Evolutionary conservation across 2,797 vertebrate genomes (phyloP), one percentile per base, ranked within the genome.

Genomic region (Echeneis naucrates): DNA sequence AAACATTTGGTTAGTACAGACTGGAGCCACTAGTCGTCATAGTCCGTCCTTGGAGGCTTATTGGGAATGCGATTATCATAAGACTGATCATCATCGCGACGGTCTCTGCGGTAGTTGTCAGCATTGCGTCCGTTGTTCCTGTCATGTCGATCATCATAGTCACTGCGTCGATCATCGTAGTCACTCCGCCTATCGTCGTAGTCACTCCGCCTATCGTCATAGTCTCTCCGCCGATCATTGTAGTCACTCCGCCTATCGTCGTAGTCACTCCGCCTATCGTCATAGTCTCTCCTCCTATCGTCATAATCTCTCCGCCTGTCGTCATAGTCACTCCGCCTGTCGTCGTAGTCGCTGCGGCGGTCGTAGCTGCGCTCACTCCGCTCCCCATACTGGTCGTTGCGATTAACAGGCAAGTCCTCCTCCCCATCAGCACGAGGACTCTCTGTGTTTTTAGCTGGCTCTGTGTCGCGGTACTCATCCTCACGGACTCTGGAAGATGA

Each of bases 21-120:
- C 53, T 24, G 14, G 7, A 9, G 12, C 13, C 4, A 23, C 83
- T 74, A 89, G 17, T 82, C 38, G 1, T 76, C 47, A 0, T 83
- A 74, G 16, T 81, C 80, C 23, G 17, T 88, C 50, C 76, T 69
- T 2, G 58, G 19, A 10, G 91, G 91, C 40, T 93, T 92, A 56
- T 72, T 88, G 52, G 62, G 26, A 3, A n/a, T n/a, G 0, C 63
- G 70, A 2, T 86, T 85, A 24, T 88, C 78, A 0, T 84, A 61
- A 21, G 75, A 74, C 23, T 84, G 83, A 32, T 84, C 65, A 45
- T 79, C 52, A 17, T 30, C 19, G 11, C 10, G 62, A 5, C 68
- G 68, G 12, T 80, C 78, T 56, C 55, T 60, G 19, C 54, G 73
- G 1, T 75, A 56, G 1, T 88, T 74, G 8, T 77, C 72, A 24